Evolutionary conservation across 2,113 vertebrate species (phyloP).

Genomic region (Marmota flaviventris): DNA sequence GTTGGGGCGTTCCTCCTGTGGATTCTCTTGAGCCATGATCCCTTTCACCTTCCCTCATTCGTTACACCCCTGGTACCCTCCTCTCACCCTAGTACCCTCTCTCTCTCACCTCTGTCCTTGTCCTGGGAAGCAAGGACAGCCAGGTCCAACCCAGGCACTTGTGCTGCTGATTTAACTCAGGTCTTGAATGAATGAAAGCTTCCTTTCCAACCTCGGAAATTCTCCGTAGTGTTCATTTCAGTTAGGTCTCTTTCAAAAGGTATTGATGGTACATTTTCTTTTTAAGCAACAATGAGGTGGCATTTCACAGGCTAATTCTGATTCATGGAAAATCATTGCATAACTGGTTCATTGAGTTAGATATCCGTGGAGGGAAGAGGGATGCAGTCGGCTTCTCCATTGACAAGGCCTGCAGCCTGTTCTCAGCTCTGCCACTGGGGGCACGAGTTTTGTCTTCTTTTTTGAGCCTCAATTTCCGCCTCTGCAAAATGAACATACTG

Average conservation of each 20-base stretch:
- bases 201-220: background rate
- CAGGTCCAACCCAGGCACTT: background rate
- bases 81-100: too few species aligned
- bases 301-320: constrained; percentile 75
- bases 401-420: background rate
- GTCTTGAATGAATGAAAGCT: constrained; percentile 37
- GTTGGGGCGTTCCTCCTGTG: background rate
- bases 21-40: background rate
- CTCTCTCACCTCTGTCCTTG: too few species aligned
- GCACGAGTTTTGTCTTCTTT: background rate
- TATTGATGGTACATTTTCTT: constrained; percentile 48
- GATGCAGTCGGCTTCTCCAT: background rate
- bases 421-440: constrained; percentile 31
- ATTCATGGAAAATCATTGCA: constrained; percentile 76
- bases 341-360: constrained; percentile 72
- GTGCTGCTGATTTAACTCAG: background rate
- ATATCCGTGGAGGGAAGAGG: constrained; percentile 14
- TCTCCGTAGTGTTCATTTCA: constrained; percentile 7
- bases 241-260: constrained; percentile 48
- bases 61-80: background rate
- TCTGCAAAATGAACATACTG: background rate
- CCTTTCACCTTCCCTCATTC: background rate
- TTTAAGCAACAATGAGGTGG: constrained; percentile 52
- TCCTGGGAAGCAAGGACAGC: background rate
- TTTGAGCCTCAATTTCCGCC: background rate